These are phyloP conservation scores for Lucilia sericata DNA, from an alignment of 1,140 invertebrate species.

Conservation along the genomic window DNA sequence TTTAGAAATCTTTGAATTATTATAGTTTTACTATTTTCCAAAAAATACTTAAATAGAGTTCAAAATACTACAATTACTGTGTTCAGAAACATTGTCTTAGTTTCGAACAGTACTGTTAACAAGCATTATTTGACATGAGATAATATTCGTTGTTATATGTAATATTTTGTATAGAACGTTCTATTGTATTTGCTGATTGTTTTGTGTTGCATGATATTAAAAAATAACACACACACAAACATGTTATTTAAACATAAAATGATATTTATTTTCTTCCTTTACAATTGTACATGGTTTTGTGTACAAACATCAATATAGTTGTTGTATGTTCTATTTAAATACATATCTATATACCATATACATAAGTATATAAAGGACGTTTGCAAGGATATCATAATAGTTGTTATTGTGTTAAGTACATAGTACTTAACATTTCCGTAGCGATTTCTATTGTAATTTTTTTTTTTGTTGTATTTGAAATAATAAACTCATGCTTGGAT, in stretches of 20 bases:
- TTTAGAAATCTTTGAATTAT: too few species aligned
- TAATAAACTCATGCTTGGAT: constrained; percentile 34
- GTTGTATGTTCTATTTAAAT: not conserved
- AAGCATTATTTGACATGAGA: not conserved
- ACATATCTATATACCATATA: not conserved
- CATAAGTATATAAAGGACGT: not conserved
- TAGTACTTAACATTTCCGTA: constrained; percentile 33
- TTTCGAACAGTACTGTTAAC: too few species aligned
- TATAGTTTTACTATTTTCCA: too few species aligned
- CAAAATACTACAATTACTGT: too few species aligned
- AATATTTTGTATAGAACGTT: not conserved
- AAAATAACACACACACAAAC: not conserved
- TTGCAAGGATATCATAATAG: not conserved
- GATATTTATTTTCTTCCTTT: not conserved
- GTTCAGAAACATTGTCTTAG: too few species aligned
- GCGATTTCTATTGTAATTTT: not conserved
- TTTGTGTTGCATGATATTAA: not conserved
- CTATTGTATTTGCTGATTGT: not conserved
- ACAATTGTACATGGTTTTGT: not conserved
- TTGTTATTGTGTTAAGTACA: constrained; percentile 10
- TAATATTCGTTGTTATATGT: constrained; percentile 8
- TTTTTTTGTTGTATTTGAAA: not conserved
- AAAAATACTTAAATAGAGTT: too few species aligned
- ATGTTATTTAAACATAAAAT: constrained; percentile 5
- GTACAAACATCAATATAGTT: not conserved